Evolutionary conservation across 1,140 invertebrate species (phyloP).

Genomic region (Dryas iulia): DNA sequence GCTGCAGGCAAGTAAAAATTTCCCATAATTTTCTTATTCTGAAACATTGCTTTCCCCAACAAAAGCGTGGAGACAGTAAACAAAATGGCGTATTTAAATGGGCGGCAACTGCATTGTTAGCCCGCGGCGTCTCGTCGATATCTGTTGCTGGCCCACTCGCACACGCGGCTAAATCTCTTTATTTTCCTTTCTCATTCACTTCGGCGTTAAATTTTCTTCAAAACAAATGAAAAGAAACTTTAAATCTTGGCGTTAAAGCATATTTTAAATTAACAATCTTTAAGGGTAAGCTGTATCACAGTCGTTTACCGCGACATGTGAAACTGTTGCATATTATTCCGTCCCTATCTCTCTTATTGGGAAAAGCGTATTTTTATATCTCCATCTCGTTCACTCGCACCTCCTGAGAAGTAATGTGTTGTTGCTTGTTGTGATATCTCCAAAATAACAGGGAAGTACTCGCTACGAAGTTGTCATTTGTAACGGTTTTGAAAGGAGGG

Average conservation of each 20-base stretch:
- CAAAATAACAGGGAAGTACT: constrained; percentile 80
- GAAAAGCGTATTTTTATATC: constrained; percentile 60
- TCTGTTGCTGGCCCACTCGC: constrained; percentile 53
- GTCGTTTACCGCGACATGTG: constrained; percentile 52
- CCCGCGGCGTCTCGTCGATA: constrained; percentile 54
- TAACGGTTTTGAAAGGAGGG: constrained; percentile 71
- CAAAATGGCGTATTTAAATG: constrained; percentile 80
- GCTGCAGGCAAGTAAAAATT: constrained; percentile 62
- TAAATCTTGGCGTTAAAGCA: constrained; percentile 32
- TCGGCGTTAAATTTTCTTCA: constrained; percentile 40
- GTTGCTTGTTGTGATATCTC: constrained; percentile 80
- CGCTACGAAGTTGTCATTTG: constrained; percentile 79
- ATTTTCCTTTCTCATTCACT: constrained; percentile 60
- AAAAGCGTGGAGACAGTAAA: constrained; percentile 69
- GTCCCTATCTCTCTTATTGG: constrained; percentile 48
- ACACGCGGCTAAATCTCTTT: constrained; percentile 55
- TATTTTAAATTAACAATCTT: constrained; percentile 22
- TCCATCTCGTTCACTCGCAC: constrained; percentile 57
- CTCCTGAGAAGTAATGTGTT: constrained; percentile 78
- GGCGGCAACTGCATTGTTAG: constrained; percentile 74
- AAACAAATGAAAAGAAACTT: constrained; percentile 34
- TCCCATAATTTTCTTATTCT: constrained; percentile 71
- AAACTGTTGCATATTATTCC: constrained; percentile 67
- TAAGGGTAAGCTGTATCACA: constrained; percentile 38
- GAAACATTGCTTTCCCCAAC: constrained; percentile 66